These are phyloP conservation scores for Chiridota heheva DNA, from an alignment of 35 echinoderm and acorn worm genomes.

Conservation along the genomic window DNA sequence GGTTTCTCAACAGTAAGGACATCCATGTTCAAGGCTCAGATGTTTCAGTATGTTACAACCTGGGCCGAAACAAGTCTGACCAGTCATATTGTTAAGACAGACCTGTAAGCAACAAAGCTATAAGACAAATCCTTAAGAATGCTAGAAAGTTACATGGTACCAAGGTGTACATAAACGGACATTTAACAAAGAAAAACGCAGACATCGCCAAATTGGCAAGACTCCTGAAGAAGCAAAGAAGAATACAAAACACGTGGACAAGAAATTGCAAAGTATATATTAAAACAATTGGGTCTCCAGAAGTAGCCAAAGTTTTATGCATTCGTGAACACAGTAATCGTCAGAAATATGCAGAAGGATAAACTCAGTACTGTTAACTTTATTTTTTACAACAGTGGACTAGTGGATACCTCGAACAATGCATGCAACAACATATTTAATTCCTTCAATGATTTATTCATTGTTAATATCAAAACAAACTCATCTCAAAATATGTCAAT, in stretches of 20 bases:
- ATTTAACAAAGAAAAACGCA: neutral
- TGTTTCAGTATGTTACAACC: neutral
- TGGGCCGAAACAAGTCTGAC: no score
- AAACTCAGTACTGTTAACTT: no score
- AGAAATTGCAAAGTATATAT: slow-evolving; percentile 14
- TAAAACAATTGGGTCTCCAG: neutral
- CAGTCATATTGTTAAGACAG: slow-evolving; percentile 21
- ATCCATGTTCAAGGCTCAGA: no score
- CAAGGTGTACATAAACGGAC: slow-evolving; percentile 6
- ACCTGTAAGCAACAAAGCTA: neutral
- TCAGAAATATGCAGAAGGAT: no score
- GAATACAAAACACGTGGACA: neutral
- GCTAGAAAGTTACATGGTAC: neutral
- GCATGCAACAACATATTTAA: no score
- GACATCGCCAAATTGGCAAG: neutral
- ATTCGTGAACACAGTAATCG: no score
- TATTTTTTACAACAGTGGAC: no score
- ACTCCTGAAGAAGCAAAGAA: slow-evolving; percentile 7
- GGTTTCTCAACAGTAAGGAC: no score
- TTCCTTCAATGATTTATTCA: no score
- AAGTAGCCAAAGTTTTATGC: neutral
- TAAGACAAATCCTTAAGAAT: neutral
- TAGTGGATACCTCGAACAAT: no score
- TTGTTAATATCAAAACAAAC: no score
- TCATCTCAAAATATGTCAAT: no score